These are phyloP conservation scores for Pelodytes ibericus DNA, from an alignment of 2,797 vertebrate genomes.

Conservation along the genomic window DNA sequence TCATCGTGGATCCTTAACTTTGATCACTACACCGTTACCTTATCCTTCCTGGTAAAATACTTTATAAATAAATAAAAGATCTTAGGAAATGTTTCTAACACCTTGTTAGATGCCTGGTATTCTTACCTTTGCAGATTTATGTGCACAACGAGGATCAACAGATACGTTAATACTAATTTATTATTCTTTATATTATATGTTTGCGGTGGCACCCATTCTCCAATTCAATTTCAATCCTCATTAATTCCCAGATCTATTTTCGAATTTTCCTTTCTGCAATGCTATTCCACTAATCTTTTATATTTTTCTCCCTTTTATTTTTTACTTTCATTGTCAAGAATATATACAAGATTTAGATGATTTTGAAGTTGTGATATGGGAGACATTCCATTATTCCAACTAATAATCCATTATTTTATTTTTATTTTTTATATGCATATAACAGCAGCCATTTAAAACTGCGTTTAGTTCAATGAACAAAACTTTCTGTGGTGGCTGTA, in stretches of 20 bases:
- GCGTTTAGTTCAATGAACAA: background rate
- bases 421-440: background rate
- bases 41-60: too few relatives aligned
- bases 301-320: background rate
- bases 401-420: background rate
- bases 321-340: background rate
- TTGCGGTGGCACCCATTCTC: background rate
- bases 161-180: background rate
- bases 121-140: too few relatives aligned
- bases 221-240: slow-evolving; percentile 2
- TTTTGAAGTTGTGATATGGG: background rate
- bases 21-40: too few relatives aligned
- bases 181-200: background rate
- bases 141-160: background rate
- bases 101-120: too few relatives aligned
- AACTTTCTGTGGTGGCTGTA: background rate
- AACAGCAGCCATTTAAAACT: background rate
- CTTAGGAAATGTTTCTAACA: too few relatives aligned
- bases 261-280: background rate
- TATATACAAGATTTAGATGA: background rate
- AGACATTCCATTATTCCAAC: background rate
- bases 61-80: too few relatives aligned
- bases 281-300: background rate
- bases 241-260: background rate
- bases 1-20: too few relatives aligned